Percentiles rank a stretch among this genome's conserved stretches.
Evolutionary conservation across 2,888 invertebrate species (phyloP).

Genomic region (Venustoraphidia nigricollis): DNA sequence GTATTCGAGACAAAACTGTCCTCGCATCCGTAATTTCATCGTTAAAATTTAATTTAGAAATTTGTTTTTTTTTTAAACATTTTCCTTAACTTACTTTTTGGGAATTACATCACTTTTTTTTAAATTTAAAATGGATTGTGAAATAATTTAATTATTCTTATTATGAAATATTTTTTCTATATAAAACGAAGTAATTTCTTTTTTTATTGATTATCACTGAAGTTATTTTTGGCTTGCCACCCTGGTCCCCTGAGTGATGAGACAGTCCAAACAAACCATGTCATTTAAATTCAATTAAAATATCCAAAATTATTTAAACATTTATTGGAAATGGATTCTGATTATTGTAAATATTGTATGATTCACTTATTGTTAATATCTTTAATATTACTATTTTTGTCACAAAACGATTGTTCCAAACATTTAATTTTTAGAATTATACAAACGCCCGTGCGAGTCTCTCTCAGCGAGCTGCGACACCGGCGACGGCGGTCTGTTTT

Average conservation of each 20-base stretch:
- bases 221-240: conserved; percentile 23
- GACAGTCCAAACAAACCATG: conserved; percentile 1
- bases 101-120: background rate
- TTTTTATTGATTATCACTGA: background rate
- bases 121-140: background rate
- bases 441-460: too few relatives aligned
- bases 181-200: background rate
- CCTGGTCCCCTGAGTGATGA: conserved; percentile 31
- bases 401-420: too few relatives aligned
- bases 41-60: too few relatives aligned
- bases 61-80: too few relatives aligned
- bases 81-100: background rate
- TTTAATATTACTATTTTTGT: too few relatives aligned
- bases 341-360: background rate
- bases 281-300: background rate
- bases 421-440: too few relatives aligned
- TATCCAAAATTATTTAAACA: background rate
- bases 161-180: background rate
- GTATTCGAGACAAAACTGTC: too few relatives aligned
- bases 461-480: too few relatives aligned
- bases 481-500: too few relatives aligned
- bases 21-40: too few relatives aligned
- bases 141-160: background rate
- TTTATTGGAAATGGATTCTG: background rate
- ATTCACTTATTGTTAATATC: too few relatives aligned